Base-by-base conservation (phyloP, 2,888 invertebrate species). In the Anagyrus pseudococci region DNA sequence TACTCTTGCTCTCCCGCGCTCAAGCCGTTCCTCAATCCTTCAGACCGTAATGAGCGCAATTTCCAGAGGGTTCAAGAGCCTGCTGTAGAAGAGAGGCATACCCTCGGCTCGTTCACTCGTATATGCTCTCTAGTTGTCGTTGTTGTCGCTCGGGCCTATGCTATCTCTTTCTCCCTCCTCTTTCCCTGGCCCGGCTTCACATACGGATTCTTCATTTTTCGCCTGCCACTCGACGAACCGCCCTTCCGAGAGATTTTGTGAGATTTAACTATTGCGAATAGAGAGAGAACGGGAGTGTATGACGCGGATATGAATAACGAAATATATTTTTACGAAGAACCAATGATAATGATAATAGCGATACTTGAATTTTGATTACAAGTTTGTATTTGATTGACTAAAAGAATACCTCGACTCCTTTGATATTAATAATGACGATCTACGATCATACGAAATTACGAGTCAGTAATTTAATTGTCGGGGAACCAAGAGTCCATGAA, bases 21-120 rank as follows among this genome's bases (percentile, higher is more conserved):
- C n/a, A n/a, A n/a, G n/a, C n/a, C n/a, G n/a, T 55, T 59, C 19
- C 54, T 44, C 54, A 44, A 53, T 53, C 54, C 63, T 48, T 58
- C 62, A 54, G 17, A 8, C 33, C 23, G 41, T 57, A 53, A 63
- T 57, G 58, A 63, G 48, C 43, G 58, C 54, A 58, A 58, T 63
- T 58, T 63, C 56, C 43, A 63, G 44, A 15, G 46, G 50, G 52
- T 62, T 57, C 33, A 37, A 37, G 33, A 37, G 33, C 15, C 33
- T 37, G 8, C 8, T 2, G n/a, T n/a, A n/a, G 15, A 2, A 46
- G 43, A 4, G 20, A 41, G n/a, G 22, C 44, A 15, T 22, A 4
- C 22, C 23, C 33, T 43, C 15, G 17, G 2, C 43, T n/a, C 43
- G 17, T 43, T 23, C 22, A 22, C 13, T 46, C n/a, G 22, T 46